A percentile compares a stretch with the other conserved stretches of the same genome.
phyloP scores from a whole-genome alignment of 2,797 vertebrate genomes.

The Oceanodroma leucorhoa region DNA sequence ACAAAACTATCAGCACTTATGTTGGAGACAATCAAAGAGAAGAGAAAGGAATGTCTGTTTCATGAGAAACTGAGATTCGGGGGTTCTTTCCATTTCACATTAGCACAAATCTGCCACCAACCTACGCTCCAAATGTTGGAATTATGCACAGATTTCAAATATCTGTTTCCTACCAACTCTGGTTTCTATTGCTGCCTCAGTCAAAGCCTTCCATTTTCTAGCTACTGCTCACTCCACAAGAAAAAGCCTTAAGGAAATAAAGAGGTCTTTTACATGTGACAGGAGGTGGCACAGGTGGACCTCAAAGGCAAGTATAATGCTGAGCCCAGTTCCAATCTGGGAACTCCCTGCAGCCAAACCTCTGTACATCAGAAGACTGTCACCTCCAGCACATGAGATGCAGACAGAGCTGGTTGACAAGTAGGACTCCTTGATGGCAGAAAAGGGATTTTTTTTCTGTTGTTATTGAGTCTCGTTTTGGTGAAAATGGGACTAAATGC shows the following conservation, averaged over 20 bases:
- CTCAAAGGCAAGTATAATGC: not conserved
- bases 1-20: not conserved
- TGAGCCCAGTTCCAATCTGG: not conserved
- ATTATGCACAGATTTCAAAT: conserved; percentile 6
- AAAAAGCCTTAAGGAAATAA: not conserved
- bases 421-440: not conserved
- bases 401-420: not conserved
- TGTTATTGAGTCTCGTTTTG: not conserved
- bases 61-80: not conserved
- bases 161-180: not conserved
- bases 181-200: not conserved
- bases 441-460: not conserved
- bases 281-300: not conserved
- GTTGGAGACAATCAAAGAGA: not conserved
- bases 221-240: not conserved
- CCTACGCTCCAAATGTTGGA: conserved; percentile 30
- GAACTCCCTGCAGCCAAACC: not conserved
- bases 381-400: not conserved
- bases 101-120: conserved; percentile 10
- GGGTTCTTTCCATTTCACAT: conserved; percentile 5
- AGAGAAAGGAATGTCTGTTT: not conserved
- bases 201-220: not conserved
- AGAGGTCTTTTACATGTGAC: not conserved
- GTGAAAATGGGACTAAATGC: not conserved
- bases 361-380: not conserved